Evolutionary conservation across 92 coral and sea anemone species (phyloP).

Genomic region (Porites lobata): DNA sequence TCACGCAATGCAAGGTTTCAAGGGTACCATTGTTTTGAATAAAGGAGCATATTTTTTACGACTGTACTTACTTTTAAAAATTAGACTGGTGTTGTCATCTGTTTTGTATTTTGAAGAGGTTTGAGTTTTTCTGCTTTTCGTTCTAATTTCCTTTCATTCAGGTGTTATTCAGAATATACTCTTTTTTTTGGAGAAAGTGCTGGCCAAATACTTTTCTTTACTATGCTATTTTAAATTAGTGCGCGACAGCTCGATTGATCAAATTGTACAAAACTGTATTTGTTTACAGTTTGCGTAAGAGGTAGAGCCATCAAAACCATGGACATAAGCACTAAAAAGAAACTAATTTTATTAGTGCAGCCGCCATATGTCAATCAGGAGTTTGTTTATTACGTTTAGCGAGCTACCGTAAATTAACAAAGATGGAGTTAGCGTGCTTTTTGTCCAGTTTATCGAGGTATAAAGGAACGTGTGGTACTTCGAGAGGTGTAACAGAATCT

Average conservation of each 20-base stretch:
- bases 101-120: conserved; percentile 6
- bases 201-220: neutral
- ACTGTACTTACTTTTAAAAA: too few relatives aligned
- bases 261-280: conserved; percentile 8
- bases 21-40: conserved; percentile 5
- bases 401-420: neutral
- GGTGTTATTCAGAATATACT: neutral
- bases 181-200: neutral
- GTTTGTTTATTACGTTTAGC: neutral
- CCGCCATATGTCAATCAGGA: conserved; percentile 4
- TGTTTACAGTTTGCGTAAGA: conserved; percentile 3
- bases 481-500: too few relatives aligned
- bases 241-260: conserved; percentile 1
- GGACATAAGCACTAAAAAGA: neutral
- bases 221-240: neutral
- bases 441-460: neutral
- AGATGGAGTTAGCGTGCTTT: neutral
- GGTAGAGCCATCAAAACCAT: neutral
- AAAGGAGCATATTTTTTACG: neutral
- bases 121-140: conserved; percentile 7
- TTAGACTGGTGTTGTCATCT: conserved; percentile 1
- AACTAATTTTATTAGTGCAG: neutral
- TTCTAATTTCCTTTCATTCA: conserved; percentile 7
- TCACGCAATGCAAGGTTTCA: conserved; percentile 17
- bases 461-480: too few relatives aligned